Conservation (phyloP, 2,888 invertebrate genomes). For the Halictus ligatus region DNA sequence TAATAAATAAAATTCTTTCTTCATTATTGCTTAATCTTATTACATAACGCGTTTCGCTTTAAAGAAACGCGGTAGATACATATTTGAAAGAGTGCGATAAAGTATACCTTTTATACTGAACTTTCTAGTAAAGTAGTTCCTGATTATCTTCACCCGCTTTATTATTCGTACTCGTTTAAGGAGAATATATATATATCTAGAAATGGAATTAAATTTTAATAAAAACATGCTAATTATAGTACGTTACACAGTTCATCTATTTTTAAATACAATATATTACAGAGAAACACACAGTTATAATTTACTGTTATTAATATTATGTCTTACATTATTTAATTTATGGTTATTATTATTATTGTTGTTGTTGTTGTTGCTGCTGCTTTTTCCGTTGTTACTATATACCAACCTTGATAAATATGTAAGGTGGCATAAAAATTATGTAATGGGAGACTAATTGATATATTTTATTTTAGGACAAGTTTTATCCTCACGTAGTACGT, state of each 20-base stretch:
- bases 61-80: neutral
- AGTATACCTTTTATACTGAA: neutral
- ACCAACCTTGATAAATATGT: slow-evolving; percentile 73
- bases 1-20: slow-evolving; percentile 12
- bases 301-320: slow-evolving; percentile 83
- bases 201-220: slow-evolving; percentile 72
- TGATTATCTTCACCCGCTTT: neutral
- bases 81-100: slow-evolving; percentile 10
- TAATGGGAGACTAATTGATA: slow-evolving; percentile 81
- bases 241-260: slow-evolving; percentile 78
- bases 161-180: slow-evolving; percentile 7
- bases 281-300: slow-evolving; percentile 84
- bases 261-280: slow-evolving; percentile 84
- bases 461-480: slow-evolving; percentile 68
- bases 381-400: slow-evolving; percentile 67
- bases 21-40: slow-evolving; percentile 28
- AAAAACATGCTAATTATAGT: slow-evolving; percentile 74
- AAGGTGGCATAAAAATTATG: slow-evolving; percentile 79
- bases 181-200: slow-evolving; percentile 62
- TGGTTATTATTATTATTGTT: slow-evolving; percentile 74
- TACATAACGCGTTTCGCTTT: slow-evolving; percentile 22
- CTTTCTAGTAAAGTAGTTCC: neutral
- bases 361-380: slow-evolving; percentile 73
- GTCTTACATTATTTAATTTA: slow-evolving; percentile 78
- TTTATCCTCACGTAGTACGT: slow-evolving; percentile 66